A percentile compares a stretch with the other conserved stretches of the same genome.
These are phyloP conservation scores for Echeneis naucrates DNA, from an alignment of 2,797 vertebrate genomes.

Conservation along the genomic window DNA sequence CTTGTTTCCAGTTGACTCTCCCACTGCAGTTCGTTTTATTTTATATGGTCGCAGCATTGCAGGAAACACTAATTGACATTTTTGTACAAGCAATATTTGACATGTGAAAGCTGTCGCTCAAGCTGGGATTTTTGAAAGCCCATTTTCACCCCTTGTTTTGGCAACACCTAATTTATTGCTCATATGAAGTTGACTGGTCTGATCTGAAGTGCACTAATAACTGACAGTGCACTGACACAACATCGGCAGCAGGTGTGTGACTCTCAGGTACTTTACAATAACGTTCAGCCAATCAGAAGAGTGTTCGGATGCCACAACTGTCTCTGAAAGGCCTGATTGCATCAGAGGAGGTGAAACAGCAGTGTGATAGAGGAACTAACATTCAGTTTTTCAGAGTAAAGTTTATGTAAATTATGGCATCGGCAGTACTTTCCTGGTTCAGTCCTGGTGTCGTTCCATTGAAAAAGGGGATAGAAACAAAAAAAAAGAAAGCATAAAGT, in stretches of 20 bases:
- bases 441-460: too few relatives aligned
- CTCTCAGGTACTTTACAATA: slow-evolving; percentile 14
- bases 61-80: too few relatives aligned
- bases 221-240: background rate
- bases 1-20: too few relatives aligned
- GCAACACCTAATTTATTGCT: background rate
- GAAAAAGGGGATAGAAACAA: background rate
- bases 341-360: background rate
- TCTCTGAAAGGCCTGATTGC: too few relatives aligned
- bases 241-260: background rate
- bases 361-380: background rate
- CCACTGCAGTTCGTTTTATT: background rate
- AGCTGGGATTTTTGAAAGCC: background rate
- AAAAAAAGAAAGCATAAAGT: background rate
- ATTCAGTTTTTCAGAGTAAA: background rate
- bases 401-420: background rate
- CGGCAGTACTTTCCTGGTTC: background rate
- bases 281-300: slow-evolving; percentile 32
- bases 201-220: background rate
- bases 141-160: background rate
- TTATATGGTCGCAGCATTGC: too few relatives aligned
- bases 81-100: too few relatives aligned
- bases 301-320: background rate
- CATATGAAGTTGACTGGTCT: background rate
- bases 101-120: too few relatives aligned